Base-by-base conservation (phyloP, 1,140 invertebrate genomes). In the Ceratoteleas bidentatus region DNA sequence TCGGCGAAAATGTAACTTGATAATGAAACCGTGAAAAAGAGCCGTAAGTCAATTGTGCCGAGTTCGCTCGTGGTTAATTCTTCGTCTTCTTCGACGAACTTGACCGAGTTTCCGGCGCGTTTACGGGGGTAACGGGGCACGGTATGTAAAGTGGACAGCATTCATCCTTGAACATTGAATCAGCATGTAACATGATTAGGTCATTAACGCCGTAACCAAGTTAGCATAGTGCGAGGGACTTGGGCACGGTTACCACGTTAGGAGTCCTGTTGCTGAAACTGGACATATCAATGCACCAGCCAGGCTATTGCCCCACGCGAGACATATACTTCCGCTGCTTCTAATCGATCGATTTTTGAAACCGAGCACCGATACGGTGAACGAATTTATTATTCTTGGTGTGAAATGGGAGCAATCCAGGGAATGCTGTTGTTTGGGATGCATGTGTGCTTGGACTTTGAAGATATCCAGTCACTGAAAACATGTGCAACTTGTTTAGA, bases 131-230 rank as follows among this genome's bases (percentile, higher is more conserved):
- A 90, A 88, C 85, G 86, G 86, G 85, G 87, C 86, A 90, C 90
- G 89, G 89, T 88, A 90, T 90, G 89, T 90, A 90, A 90, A 90
- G 89, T 90, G 90, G 89, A 90, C 90, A 91, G 87, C 88, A 91
- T 91, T 91, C 89, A 90, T 90, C 89, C 89, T 90, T 88, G 88
- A 90, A 90, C 89, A 91, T 91, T 91, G 90, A 91, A 91, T 91
- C 89, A 90, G 88, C 87, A 90, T 91, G 89, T 91, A 91, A 91
- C 89, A 91, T 91, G 89, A 91, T 91, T 91, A 90, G 89, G 87
- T 90, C 89, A 91, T 91, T 91, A 91, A 90, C 87, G 87, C 88
- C 85, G 84, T 90, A 91, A 91, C 86, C 88, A 88, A 91, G 89
- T 91, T 90, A 91, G 89, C 88, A 90, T 90, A 90, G 88, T 91